Conservation (phyloP, 1,140 invertebrate genomes). For the Cydia strobilella region DNA sequence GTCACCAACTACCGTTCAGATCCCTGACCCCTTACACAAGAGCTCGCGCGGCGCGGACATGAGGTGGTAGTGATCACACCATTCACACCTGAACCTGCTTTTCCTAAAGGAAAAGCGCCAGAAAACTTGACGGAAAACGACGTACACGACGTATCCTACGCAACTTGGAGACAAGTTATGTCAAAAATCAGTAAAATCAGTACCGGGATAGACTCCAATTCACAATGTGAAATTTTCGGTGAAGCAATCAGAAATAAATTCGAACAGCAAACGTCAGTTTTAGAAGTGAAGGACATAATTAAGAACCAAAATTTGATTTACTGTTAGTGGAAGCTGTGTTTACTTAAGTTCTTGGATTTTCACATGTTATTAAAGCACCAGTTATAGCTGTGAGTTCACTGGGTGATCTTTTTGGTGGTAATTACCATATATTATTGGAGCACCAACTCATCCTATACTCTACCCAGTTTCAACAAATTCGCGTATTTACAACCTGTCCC, state of each 20-base stretch:
- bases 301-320: conserved; percentile 56
- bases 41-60: conserved; percentile 75
- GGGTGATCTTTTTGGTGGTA: conserved; percentile 35
- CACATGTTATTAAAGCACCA: conserved; percentile 45
- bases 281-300: conserved; percentile 51
- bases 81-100: conserved; percentile 59
- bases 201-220: conserved; percentile 5
- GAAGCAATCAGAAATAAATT: conserved; percentile 37
- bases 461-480: conserved; percentile 40
- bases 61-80: conserved; percentile 71
- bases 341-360: conserved; percentile 50
- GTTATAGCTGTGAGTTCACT: conserved; percentile 50
- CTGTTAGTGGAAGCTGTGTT: conserved; percentile 53
- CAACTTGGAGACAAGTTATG: conserved; percentile 39
- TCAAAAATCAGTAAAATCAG: conserved; percentile 23
- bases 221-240: conserved; percentile 22
- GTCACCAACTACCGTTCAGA: conserved; percentile 81
- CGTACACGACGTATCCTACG: conserved; percentile 56
- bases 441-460: conserved; percentile 40
- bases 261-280: conserved; percentile 40
- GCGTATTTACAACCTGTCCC: conserved; percentile 41
- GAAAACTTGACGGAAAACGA: conserved; percentile 67
- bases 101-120: conserved; percentile 44
- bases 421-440: conserved; percentile 42
- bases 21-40: conserved; percentile 66